Evolutionary conservation across 1,140 invertebrate genomes (phyloP).

Genomic region (Atta texana): DNA sequence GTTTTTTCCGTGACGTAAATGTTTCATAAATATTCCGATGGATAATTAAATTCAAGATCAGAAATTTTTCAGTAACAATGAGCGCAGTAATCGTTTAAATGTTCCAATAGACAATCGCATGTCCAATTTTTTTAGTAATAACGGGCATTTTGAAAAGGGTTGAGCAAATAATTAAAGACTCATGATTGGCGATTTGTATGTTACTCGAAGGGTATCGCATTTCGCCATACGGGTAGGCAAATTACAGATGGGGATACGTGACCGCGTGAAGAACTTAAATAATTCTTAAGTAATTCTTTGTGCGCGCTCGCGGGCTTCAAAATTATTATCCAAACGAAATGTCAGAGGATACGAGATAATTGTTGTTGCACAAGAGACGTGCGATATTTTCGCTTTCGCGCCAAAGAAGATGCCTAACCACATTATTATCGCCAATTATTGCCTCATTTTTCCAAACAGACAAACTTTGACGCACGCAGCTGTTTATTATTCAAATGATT

Average conservation of each 20-base stretch:
- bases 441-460: conserved; percentile 49
- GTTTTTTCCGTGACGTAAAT: neutral
- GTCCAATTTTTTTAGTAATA: conserved; percentile 25
- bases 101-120: neutral
- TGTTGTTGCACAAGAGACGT: conserved; percentile 59
- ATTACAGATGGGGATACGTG: conserved; percentile 36
- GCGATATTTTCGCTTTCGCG: conserved; percentile 62
- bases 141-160: neutral
- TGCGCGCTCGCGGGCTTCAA: conserved; percentile 40
- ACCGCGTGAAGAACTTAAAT: conserved; percentile 45
- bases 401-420: conserved; percentile 59
- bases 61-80: neutral
- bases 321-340: conserved; percentile 71
- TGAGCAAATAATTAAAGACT: conserved; percentile 41
- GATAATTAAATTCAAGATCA: neutral
- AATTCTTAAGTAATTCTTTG: conserved; percentile 63
- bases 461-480: conserved; percentile 37
- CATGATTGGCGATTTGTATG: neutral
- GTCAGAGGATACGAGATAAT: conserved; percentile 70
- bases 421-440: conserved; percentile 50
- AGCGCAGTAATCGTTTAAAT: neutral
- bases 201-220: conserved; percentile 36
- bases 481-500: conserved; percentile 56
- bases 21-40: neutral
- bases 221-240: conserved; percentile 23